phyloP scores from a whole-genome alignment of 1,140 invertebrate genomes.

The Drosophila kepulauana region DNA sequence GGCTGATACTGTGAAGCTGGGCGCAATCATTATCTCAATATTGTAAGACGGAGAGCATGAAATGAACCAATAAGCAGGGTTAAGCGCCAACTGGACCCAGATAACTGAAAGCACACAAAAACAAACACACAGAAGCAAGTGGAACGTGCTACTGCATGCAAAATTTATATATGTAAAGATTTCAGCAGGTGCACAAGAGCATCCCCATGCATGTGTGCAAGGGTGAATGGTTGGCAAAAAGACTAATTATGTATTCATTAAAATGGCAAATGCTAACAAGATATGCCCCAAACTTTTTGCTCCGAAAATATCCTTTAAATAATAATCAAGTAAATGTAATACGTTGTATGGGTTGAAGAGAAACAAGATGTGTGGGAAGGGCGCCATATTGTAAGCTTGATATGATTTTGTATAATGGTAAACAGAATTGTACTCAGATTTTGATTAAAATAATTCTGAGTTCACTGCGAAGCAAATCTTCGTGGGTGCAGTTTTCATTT shows the following conservation, averaged over 20 bases:
- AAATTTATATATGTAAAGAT: constrained; percentile 50
- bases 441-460: constrained; percentile 32
- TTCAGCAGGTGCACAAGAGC: constrained; percentile 48
- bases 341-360: no score
- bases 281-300: constrained; percentile 12
- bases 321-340: constrained; percentile 17
- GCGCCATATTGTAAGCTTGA: constrained; percentile 3
- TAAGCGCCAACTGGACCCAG: constrained; percentile 42
- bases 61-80: constrained; percentile 66
- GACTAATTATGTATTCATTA: constrained; percentile 83
- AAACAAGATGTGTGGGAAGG: background rate
- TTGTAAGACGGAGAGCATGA: constrained; percentile 62
- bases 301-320: constrained; percentile 30
- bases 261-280: constrained; percentile 72
- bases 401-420: constrained; percentile 44
- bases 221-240: constrained; percentile 67
- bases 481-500: constrained; percentile 15
- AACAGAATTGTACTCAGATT: constrained; percentile 34
- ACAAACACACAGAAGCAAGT: constrained; percentile 5
- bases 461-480: constrained; percentile 19
- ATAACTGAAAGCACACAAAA: constrained; percentile 33
- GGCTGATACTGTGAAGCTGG: constrained; percentile 7
- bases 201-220: constrained; percentile 10
- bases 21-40: constrained; percentile 76
- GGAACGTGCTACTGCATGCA: constrained; percentile 45